Percentiles rank a stretch among this genome's conserved stretches.
These are phyloP conservation scores for Psittacula derbiana DNA, from an alignment of 2,797 vertebrate species.

Conservation along the genomic window DNA sequence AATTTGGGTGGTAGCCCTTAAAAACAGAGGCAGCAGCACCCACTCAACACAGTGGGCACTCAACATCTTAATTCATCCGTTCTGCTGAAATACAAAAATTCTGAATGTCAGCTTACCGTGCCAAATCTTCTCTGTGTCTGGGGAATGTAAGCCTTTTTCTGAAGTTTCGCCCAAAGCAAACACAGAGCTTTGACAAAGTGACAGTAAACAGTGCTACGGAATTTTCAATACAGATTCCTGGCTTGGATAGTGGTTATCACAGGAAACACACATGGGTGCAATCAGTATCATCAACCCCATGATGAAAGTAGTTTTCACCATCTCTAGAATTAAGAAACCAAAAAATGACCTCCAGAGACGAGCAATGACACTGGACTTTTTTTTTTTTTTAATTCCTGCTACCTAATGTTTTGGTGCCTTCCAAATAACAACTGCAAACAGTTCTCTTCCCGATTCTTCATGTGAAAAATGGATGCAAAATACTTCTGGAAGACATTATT, in stretches of 20 bases:
- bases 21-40: not conserved
- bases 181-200: not conserved
- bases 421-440: not conserved
- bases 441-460: not conserved
- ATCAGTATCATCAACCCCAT: not conserved
- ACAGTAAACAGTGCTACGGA: not conserved
- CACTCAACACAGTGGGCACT: not conserved
- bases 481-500: not conserved
- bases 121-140: not conserved
- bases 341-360: not conserved
- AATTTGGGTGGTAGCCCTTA: not conserved
- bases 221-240: not conserved
- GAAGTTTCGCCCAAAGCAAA: not conserved
- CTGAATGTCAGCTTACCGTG: not conserved
- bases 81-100: not conserved
- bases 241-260: not conserved
- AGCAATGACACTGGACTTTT: not conserved
- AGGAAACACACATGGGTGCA: not conserved
- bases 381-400: not conserved
- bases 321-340: not conserved
- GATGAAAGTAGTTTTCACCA: not conserved
- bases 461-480: not conserved
- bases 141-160: not conserved
- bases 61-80: not conserved
- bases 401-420: not conserved